Conservation (phyloP, 2,888 invertebrate genomes). For the Melanchra persicariae region DNA sequence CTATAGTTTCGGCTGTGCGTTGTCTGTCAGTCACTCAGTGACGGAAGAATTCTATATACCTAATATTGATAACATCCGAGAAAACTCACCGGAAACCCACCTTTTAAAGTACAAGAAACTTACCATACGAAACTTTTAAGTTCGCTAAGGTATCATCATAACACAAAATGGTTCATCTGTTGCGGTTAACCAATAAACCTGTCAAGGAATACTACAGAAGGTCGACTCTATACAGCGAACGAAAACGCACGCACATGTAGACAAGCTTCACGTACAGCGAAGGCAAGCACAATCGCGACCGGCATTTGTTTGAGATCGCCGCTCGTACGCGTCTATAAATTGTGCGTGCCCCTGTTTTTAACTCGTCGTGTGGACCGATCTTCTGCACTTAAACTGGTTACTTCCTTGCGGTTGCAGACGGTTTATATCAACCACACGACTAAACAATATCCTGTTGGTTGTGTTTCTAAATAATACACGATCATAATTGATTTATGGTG, state of each 20-base stretch:
- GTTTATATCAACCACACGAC: constrained; percentile 26
- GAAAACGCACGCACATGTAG: not conserved
- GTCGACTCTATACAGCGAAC: not conserved
- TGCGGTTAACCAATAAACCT: constrained; percentile 33
- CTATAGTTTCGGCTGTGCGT: too few relatives aligned
- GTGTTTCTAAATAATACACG: constrained; percentile 48
- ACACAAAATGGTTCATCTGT: constrained; percentile 17
- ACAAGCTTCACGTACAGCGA: not conserved
- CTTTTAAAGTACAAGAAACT: not conserved
- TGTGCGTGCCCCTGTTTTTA: not conserved
- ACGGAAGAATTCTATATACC: too few relatives aligned
- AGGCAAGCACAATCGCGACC: not conserved
- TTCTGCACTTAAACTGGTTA: constrained; percentile 13
- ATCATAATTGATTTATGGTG: constrained; percentile 58
- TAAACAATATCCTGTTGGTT: constrained; percentile 56
- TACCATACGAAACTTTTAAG: not conserved
- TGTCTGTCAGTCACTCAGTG: too few relatives aligned
- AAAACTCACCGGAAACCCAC: not conserved
- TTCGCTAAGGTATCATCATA: constrained; percentile 25
- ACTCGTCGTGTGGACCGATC: not conserved
- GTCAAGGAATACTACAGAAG: constrained; percentile 11
- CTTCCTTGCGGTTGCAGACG: constrained; percentile 26
- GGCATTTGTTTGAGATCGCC: too few relatives aligned
- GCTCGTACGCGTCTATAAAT: not conserved
- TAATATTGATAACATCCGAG: too few relatives aligned